phyloP scores from a whole-genome alignment of 2,888 invertebrate species.

The Diaperis boleti region DNA sequence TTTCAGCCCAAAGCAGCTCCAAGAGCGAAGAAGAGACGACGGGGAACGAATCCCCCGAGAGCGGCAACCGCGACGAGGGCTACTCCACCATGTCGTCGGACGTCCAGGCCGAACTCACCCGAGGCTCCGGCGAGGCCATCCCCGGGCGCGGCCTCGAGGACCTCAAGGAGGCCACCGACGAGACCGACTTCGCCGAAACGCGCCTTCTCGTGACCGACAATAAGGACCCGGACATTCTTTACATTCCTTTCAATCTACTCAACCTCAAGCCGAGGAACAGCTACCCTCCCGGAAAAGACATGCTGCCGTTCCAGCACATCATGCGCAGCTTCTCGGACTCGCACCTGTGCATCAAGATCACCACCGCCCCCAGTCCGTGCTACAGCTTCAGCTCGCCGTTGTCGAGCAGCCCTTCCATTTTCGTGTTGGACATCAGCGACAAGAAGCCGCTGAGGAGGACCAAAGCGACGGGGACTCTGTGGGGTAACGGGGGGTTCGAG shows the following conservation, averaged over 20 bases:
- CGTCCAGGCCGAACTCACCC: constrained; percentile 78
- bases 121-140: constrained; percentile 65
- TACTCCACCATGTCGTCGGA: constrained; percentile 89
- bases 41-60: constrained; percentile 81
- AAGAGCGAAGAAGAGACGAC: constrained; percentile 73
- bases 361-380: constrained; percentile 72
- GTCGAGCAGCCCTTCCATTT: constrained; percentile 73
- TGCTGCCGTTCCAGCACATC: constrained; percentile 79
- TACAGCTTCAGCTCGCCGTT: constrained; percentile 71
- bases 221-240: constrained; percentile 75
- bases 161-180: constrained; percentile 80
- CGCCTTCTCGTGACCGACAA: constrained; percentile 71
- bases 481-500: constrained; percentile 60
- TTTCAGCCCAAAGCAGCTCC: constrained; percentile 65
- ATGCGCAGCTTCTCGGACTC: constrained; percentile 82
- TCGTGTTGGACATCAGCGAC: constrained; percentile 74
- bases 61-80: constrained; percentile 83
- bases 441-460: constrained; percentile 71
- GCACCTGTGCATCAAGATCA: constrained; percentile 78
- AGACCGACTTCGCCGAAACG: constrained; percentile 73
- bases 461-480: constrained; percentile 68
- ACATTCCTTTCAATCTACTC: constrained; percentile 75
- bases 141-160: constrained; percentile 70
- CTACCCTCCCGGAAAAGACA: constrained; percentile 78
- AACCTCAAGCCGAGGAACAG: constrained; percentile 72